These are phyloP conservation scores for Apeira syringaria DNA, from an alignment of 2,888 invertebrate species.

Conservation along the genomic window DNA sequence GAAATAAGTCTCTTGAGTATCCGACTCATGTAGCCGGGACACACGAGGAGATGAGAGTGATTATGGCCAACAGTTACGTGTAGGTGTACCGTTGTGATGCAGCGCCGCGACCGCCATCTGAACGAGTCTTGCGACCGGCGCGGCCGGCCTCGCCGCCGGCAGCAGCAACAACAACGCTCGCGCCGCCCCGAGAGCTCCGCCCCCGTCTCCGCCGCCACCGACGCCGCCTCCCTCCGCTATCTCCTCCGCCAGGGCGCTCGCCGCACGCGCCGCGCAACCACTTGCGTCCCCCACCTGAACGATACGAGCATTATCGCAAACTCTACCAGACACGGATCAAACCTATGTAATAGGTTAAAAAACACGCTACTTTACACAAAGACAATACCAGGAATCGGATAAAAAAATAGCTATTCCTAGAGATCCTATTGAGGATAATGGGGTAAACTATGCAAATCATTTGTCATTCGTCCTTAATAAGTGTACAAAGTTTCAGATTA, in stretches of 20 bases:
- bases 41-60: no score
- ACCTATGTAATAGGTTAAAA: no score
- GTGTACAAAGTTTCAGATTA: no score
- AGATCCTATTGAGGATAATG: no score
- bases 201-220: constrained; percentile 54
- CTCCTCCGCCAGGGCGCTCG: constrained; percentile 57
- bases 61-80: neutral
- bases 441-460: no score
- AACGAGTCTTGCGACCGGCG: constrained; percentile 51
- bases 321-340: no score
- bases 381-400: no score
- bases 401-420: no score
- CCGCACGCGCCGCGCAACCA: constrained; percentile 44
- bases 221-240: constrained; percentile 43
- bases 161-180: constrained; percentile 13
- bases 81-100: constrained; percentile 37
- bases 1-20: no score
- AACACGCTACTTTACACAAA: no score
- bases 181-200: constrained; percentile 47
- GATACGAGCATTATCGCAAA: neutral
- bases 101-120: constrained; percentile 40
- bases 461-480: no score
- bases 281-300: neutral
- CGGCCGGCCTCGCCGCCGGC: constrained; percentile 36
- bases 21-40: no score